phyloP scores from a whole-genome alignment of 2,888 invertebrate genomes.

The Xestobium rufovillosum region DNA sequence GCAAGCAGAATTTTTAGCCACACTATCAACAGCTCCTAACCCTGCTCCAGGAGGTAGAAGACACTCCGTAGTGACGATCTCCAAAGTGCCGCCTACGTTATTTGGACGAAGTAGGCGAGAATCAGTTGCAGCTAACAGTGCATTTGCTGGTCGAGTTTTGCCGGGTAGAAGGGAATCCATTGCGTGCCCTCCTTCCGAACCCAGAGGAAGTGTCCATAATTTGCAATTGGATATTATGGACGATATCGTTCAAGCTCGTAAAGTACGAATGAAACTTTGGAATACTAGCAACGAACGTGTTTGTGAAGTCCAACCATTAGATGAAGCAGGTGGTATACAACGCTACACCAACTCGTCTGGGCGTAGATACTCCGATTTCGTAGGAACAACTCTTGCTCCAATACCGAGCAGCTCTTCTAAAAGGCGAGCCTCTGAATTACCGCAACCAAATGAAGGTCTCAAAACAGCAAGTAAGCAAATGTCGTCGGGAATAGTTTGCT shows the following conservation, averaged over 20 bases:
- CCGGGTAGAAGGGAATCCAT: conserved; percentile 40
- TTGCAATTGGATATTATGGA: conserved; percentile 83
- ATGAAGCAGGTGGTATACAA: conserved; percentile 52
- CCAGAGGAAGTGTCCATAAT: conserved; percentile 72
- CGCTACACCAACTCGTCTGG: conserved; percentile 49
- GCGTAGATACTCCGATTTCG: conserved; percentile 66
- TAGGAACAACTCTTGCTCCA: conserved; percentile 53
- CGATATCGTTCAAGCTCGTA: conserved; percentile 74
- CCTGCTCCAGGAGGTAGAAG: conserved; percentile 70
- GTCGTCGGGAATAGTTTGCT: conserved; percentile 62
- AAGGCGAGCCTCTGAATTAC: conserved; percentile 69
- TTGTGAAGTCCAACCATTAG: conserved; percentile 74
- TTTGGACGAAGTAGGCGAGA: conserved; percentile 74
- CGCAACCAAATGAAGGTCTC: conserved; percentile 36
- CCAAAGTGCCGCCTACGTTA: conserved; percentile 66
- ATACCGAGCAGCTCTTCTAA: conserved; percentile 49
- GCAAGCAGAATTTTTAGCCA: conserved; percentile 77
- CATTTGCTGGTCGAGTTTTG: conserved; percentile 42
- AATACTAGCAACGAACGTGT: conserved; percentile 69
- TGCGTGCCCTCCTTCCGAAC: conserved; percentile 62
- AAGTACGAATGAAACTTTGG: conserved; percentile 79
- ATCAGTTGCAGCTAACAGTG: conserved; percentile 64
- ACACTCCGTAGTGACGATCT: conserved; percentile 82
- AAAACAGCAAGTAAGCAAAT: conserved; percentile 36
- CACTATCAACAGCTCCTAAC: conserved; percentile 65